These are phyloP conservation scores for Acanthosoma haemorrhoidale DNA, from an alignment of 2,888 invertebrate species.

Conservation along the genomic window DNA sequence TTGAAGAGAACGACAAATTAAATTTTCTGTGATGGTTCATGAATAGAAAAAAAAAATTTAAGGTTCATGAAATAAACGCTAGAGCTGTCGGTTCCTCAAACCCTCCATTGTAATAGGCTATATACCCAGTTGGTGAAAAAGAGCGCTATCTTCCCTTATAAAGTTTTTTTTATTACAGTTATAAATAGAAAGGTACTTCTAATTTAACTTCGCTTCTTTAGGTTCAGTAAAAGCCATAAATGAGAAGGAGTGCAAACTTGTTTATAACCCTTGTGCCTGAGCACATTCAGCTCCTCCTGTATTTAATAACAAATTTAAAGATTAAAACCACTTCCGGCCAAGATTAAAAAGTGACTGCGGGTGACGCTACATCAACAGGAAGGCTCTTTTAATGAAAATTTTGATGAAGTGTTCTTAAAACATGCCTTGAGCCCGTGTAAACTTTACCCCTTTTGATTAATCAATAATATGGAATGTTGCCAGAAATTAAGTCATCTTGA, in stretches of 20 bases:
- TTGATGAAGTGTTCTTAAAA: background rate
- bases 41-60: too few species aligned
- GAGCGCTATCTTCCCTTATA: background rate
- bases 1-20: too few species aligned
- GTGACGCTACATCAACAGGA: background rate
- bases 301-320: background rate
- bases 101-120: background rate
- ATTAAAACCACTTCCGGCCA: background rate
- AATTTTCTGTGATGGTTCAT: too few species aligned
- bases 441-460: too few species aligned
- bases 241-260: background rate
- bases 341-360: background rate
- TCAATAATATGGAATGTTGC: too few species aligned
- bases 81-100: too few species aligned
- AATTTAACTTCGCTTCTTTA: background rate
- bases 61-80: too few species aligned
- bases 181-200: background rate
- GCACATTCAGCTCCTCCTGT: background rate
- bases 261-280: background rate
- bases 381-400: background rate
- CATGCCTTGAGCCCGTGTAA: too few species aligned
- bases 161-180: background rate
- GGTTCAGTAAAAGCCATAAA: background rate
- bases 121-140: background rate
- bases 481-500: too few species aligned